Base-by-base conservation (phyloP, 2,797 vertebrate species). In the Meda fulgida region DNA sequence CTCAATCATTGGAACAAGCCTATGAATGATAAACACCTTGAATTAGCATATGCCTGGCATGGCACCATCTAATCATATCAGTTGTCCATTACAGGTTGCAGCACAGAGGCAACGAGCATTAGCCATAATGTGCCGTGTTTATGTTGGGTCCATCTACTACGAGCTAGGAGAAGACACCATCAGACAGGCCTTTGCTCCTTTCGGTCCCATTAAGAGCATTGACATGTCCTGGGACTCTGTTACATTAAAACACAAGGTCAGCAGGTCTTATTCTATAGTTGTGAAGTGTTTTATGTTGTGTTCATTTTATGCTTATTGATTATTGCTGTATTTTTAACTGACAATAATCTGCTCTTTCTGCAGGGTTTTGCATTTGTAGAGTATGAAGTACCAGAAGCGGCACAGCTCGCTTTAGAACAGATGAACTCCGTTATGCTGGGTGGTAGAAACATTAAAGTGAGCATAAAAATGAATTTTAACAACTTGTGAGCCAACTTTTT, bases 331-430 rank as follows among this genome's bases (percentile, higher is more conserved):
- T 48, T 7, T 48, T 46, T 29, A 34, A 19, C 34, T 83, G 9
- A 85, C 29, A 3, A 21, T 21, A 5, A 10, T 23, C 14, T 78
- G 11, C 13, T 76, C 16, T 58, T 58, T 76, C 21, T 87, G 29
- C 89, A 98, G 97, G 97, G 97, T 65, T 98, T 98, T 80, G 97
- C 97, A 13, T 98, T 98, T 83, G 97, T 98, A 90, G 97, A 98
- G 5, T 98, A 98, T 0, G 97, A 98, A 89, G 95, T 98, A 3
- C 97, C 97, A 0, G 97, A 98, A 87, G 97, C 97, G 0, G 97
- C 97, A 0, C 97, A 98, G 91, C 93, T 98, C 66, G 96, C 97
- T 36, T 91, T 98, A 91, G 97, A 98, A 71, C 97, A 98, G 95
- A 98, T 98, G 97, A 98, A 98, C 86, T 98, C 97, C 0, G 97